Evolutionary conservation across 2,888 invertebrate species (phyloP).

Genomic region (Metacarcinus magister): DNA sequence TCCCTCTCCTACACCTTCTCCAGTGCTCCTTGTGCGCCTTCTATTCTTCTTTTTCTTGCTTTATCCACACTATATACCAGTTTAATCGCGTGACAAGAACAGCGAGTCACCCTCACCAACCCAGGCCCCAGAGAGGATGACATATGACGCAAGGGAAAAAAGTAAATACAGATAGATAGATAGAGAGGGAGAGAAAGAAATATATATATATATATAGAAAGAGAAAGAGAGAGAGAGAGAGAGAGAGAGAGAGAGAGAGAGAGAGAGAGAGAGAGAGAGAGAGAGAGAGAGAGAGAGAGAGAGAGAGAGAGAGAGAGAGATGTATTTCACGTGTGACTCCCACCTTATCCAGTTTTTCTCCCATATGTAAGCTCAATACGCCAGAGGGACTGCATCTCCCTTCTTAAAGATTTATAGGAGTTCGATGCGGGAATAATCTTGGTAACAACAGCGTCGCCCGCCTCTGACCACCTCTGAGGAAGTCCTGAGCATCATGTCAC

Average conservation of each 20-base stretch:
- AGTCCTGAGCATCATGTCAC: background rate
- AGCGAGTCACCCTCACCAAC: too few relatives aligned
- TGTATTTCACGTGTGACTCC: background rate
- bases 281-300: slow-evolving; percentile 40
- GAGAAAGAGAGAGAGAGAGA: slow-evolving; percentile 39
- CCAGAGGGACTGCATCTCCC: background rate
- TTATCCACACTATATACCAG: background rate
- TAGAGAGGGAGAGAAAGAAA: background rate
- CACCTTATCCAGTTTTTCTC: background rate
- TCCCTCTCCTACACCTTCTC: background rate
- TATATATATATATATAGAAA: too few relatives aligned
- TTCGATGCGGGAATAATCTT: background rate
- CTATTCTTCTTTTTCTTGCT: background rate
- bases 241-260: background rate
- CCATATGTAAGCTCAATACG: background rate
- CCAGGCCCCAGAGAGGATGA: too few relatives aligned
- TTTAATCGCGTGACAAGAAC: too few relatives aligned
- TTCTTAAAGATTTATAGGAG: background rate
- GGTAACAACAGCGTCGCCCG: background rate
- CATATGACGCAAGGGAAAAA: background rate
- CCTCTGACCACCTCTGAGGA: background rate
- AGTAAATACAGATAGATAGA: background rate
- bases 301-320: slow-evolving; percentile 19
- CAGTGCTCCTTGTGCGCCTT: background rate
- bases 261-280: slow-evolving; percentile 36